phyloP scores from a whole-genome alignment of 2,888 invertebrate genomes.

The Cecidostiba fungosa region DNA sequence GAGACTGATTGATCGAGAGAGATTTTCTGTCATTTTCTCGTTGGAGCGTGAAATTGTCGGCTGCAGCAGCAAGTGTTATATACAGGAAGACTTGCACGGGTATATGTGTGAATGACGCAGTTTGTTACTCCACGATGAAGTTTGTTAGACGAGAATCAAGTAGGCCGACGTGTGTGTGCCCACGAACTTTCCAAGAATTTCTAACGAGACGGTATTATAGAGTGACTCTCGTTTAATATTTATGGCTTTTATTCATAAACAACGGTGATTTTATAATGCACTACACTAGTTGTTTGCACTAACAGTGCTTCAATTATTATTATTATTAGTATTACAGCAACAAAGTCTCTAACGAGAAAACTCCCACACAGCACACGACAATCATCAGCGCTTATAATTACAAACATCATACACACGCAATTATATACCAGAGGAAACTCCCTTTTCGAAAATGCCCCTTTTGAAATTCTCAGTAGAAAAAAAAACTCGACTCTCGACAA shows the following conservation, averaged over 20 bases:
- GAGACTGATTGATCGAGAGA: conserved; percentile 5
- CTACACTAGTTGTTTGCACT: too few species aligned
- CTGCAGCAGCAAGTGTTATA: not conserved
- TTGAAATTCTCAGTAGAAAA: not conserved
- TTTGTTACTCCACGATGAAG: not conserved
- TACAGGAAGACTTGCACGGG: too few species aligned
- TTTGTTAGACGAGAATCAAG: not conserved
- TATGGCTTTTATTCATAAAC: not conserved
- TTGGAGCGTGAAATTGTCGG: not conserved
- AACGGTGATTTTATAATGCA: too few species aligned
- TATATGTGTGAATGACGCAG: not conserved
- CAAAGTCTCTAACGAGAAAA: not conserved
- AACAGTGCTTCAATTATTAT: too few species aligned
- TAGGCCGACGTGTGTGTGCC: too few species aligned
- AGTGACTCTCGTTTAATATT: not conserved
- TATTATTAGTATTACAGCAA: not conserved
- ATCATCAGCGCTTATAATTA: too few species aligned
- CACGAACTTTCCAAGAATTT: too few species aligned
- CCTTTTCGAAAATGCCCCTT: not conserved
- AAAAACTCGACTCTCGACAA: too few species aligned
- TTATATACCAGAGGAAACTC: too few species aligned
- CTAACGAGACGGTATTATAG: too few species aligned
- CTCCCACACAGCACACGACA: not conserved
- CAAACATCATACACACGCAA: too few species aligned
- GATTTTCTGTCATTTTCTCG: not conserved